These are phyloP conservation scores for Tokudaia tokunoshimensis DNA, from an alignment of 2,797 vertebrate species.

Conservation along the genomic window DNA sequence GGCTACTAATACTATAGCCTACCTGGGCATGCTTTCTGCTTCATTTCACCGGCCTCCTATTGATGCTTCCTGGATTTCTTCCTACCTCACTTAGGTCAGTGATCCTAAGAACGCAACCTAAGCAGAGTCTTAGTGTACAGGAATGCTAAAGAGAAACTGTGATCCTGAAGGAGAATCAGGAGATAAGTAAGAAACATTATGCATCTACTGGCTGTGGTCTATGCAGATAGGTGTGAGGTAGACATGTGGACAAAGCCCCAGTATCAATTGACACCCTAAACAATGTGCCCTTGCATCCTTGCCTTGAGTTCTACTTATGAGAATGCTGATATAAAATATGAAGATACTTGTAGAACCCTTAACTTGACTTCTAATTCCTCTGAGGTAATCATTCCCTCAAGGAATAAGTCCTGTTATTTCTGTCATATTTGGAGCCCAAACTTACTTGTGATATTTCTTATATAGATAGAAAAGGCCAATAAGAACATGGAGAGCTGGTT, in stretches of 20 bases:
- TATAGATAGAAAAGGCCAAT: neutral
- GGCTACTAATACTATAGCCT: neutral
- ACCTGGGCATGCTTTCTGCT: neutral
- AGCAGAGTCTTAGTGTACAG: neutral
- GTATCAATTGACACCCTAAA: neutral
- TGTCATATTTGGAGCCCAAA: neutral
- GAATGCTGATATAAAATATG: neutral
- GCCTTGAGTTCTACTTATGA: neutral
- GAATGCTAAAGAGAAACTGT: neutral
- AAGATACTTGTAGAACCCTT: neutral
- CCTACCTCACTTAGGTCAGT: neutral
- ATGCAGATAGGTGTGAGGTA: neutral
- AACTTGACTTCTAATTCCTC: neutral
- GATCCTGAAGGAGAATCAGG: neutral
- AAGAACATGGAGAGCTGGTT: neutral
- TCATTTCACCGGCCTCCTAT: neutral
- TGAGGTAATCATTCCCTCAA: neutral
- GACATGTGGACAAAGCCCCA: neutral
- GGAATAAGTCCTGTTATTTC: neutral
- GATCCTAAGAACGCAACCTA: neutral
- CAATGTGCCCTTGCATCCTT: neutral
- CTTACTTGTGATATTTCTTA: conserved; percentile 12
- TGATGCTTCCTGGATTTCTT: neutral
- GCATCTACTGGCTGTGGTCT: neutral
- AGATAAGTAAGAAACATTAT: neutral